A percentile compares a stretch with the other conserved stretches of the same genome.
Conservation (phyloP, 2,888 invertebrate species). For the Bellardia bayeri region DNA sequence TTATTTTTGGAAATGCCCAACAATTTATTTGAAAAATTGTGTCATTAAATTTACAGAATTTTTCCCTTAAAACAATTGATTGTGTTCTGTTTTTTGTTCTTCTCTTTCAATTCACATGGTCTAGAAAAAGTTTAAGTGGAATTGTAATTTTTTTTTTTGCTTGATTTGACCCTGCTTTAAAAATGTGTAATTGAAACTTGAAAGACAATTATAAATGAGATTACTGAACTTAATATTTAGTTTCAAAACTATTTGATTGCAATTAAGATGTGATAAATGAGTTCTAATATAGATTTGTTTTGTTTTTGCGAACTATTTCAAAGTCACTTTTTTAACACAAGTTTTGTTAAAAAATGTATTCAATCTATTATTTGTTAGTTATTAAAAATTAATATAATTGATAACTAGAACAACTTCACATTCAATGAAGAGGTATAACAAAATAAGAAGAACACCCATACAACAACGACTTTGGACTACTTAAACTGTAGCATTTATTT, state of each 20-base stretch:
- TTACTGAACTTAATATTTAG: slow-evolving; percentile 18
- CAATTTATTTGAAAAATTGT: not conserved
- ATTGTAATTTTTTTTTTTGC: not conserved
- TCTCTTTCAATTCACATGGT: slow-evolving; percentile 16
- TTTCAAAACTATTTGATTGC: slow-evolving; percentile 1
- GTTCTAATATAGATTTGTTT: not conserved
- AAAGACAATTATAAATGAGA: not conserved
- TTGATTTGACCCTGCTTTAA: slow-evolving; percentile 14
- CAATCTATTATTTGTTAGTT: too few relatives aligned
- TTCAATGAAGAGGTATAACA: too few relatives aligned
- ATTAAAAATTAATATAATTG: too few relatives aligned
- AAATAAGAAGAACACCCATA: too few relatives aligned
- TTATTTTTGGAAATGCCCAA: not conserved
- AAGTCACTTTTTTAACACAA: not conserved
- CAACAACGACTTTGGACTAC: too few relatives aligned
- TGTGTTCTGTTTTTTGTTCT: not conserved
- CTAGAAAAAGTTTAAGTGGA: slow-evolving; percentile 2
- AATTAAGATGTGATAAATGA: slow-evolving; percentile 42
- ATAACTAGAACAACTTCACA: too few relatives aligned
- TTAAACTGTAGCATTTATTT: too few relatives aligned
- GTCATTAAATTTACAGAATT: not conserved
- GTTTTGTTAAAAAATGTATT: not conserved
- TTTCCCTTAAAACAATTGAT: not conserved
- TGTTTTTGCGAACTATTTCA: not conserved
- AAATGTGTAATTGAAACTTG: slow-evolving; percentile 15